Conservation (phyloP, 2,888 invertebrate species). For the Leptopterna dolabrata region DNA sequence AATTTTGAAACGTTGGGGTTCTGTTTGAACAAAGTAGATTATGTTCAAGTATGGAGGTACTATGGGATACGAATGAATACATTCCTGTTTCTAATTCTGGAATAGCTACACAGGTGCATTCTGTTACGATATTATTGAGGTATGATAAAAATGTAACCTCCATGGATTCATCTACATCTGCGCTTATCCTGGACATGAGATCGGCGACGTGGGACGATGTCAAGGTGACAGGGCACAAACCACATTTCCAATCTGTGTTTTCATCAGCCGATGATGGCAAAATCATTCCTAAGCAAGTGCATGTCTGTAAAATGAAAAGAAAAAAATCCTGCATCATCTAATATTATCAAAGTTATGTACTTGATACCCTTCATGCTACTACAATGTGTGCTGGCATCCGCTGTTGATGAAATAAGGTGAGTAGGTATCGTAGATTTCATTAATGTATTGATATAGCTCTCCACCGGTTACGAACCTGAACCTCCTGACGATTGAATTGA, state of each 20-base stretch:
- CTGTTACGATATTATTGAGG: too few relatives aligned
- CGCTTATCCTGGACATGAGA: constrained; percentile 78
- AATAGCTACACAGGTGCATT: background rate
- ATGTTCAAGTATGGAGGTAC: background rate
- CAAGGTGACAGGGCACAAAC: constrained; percentile 76
- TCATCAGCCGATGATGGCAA: constrained; percentile 76
- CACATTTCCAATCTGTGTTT: constrained; percentile 82
- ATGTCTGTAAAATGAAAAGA: constrained; percentile 43
- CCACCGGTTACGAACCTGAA: too few relatives aligned
- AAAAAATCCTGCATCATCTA: background rate
- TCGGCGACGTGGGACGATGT: constrained; percentile 75
- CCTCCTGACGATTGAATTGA: too few relatives aligned
- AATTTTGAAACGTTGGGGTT: constrained; percentile 66
- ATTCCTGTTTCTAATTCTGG: too few relatives aligned
- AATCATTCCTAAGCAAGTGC: constrained; percentile 67
- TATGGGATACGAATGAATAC: too few relatives aligned
- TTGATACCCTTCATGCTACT: too few relatives aligned
- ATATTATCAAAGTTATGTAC: too few relatives aligned
- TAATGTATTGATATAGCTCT: too few relatives aligned
- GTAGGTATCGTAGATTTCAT: too few relatives aligned
- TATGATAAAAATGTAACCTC: constrained; percentile 55
- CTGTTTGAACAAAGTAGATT: constrained; percentile 9
- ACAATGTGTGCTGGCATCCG: too few relatives aligned
- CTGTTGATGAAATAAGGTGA: too few relatives aligned
- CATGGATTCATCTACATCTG: constrained; percentile 77